Percentiles rank a stretch among this genome's conserved stretches.
Evolutionary conservation across 1,140 invertebrate genomes (phyloP).

Genomic region (Nixonia krombeini): DNA sequence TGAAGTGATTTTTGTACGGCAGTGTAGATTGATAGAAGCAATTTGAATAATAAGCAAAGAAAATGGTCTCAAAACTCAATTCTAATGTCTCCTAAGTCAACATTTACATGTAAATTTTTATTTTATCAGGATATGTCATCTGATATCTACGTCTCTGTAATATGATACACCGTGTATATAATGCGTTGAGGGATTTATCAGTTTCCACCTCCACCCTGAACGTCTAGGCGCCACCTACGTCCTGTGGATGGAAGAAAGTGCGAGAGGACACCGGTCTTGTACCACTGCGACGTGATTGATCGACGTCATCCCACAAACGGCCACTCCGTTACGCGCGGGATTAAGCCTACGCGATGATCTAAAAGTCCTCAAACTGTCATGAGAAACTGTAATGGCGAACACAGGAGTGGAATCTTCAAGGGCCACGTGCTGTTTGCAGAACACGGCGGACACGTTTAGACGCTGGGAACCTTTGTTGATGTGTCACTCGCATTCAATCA

Average conservation of each 20-base stretch:
- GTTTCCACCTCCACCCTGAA: not conserved
- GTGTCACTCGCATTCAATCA: too few species aligned
- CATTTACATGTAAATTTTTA: too few species aligned
- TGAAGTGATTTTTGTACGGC: too few species aligned
- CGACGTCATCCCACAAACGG: conserved; percentile 7
- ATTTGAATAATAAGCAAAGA: too few species aligned
- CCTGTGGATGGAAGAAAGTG: not conserved
- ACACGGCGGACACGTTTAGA: too few species aligned
- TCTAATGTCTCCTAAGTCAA: too few species aligned
- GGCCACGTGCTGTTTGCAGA: too few species aligned
- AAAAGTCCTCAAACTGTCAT: not conserved
- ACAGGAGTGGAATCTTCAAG: not conserved
- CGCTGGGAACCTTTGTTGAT: too few species aligned
- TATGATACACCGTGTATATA: not conserved
- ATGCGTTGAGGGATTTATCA: not conserved
- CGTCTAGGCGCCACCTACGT: not conserved
- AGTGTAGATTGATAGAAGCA: too few species aligned
- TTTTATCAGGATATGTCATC: not conserved
- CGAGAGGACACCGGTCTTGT: conserved; percentile 7
- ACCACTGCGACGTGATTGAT: conserved; percentile 10
- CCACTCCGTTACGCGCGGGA: conserved; percentile 21
- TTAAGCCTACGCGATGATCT: conserved; percentile 9
- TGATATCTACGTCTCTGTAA: not conserved
- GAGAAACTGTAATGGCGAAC: conserved; percentile 2
- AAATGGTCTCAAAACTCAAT: too few species aligned